Evolutionary conservation across 2,113 vertebrate genomes (phyloP).

Genomic region (Cynopterus brachyotis): DNA sequence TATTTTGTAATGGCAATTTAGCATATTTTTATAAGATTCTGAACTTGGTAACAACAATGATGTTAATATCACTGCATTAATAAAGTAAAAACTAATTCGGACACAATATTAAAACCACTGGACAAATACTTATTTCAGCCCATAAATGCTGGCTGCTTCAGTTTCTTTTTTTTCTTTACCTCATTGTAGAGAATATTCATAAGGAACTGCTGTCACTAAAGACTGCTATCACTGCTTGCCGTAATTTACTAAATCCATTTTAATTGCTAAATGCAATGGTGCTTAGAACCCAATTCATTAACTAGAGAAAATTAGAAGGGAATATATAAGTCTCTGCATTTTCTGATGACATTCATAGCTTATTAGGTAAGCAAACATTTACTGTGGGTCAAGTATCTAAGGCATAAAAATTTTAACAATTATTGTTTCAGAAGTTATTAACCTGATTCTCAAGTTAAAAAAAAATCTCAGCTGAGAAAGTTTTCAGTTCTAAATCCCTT

Average conservation of each 20-base stretch:
- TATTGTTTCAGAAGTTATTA: slow-evolving; percentile 39
- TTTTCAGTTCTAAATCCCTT: neutral
- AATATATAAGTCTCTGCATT: neutral
- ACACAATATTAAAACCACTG: neutral
- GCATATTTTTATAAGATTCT: neutral
- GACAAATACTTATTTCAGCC: neutral
- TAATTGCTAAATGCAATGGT: neutral
- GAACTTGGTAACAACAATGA: neutral
- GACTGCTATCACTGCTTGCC: neutral
- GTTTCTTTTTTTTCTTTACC: neutral
- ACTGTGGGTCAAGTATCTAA: neutral
- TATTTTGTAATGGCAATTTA: neutral
- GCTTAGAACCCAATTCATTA: slow-evolving; percentile 2
- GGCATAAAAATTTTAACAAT: neutral
- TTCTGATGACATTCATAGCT: neutral
- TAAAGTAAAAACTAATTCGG: neutral
- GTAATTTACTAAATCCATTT: slow-evolving; percentile 43
- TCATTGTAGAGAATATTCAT: neutral
- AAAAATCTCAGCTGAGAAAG: neutral
- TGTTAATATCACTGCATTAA: neutral
- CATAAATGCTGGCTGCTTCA: neutral
- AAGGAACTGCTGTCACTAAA: neutral
- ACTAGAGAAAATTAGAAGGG: neutral
- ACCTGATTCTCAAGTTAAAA: neutral
- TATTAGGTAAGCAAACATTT: neutral